These are phyloP conservation scores for Orthonychiurus folsomi DNA, from an alignment of 2,888 invertebrate species.

Conservation along the genomic window DNA sequence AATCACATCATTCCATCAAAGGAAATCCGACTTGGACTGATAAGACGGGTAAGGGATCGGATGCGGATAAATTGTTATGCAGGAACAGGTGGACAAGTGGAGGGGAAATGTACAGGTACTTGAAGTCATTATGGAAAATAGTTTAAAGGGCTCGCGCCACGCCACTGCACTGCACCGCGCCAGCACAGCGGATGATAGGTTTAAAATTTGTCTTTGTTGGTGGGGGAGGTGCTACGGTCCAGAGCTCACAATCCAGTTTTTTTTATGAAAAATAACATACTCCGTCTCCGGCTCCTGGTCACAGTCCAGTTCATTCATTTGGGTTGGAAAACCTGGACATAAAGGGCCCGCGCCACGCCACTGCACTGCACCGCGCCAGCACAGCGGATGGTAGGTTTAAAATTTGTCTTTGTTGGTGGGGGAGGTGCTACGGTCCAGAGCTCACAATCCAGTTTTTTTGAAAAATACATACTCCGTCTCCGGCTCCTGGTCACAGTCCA, in stretches of 20 bases:
- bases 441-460: neutral
- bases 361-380: no score
- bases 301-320: neutral
- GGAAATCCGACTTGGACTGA: neutral
- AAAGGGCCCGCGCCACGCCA: no score
- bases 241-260: neutral
- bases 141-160: constrained; percentile 1
- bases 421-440: neutral
- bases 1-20: neutral
- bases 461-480: no score
- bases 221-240: neutral
- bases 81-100: neutral
- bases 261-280: no score
- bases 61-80: neutral
- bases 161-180: no score
- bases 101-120: neutral
- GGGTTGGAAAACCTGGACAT: no score
- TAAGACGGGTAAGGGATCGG: neutral
- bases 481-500: neutral
- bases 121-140: neutral
- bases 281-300: no score
- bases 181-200: no score
- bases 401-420: no score
- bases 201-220: no score
- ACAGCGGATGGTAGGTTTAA: no score